Evolutionary conservation across 2,888 invertebrate species (phyloP).

Genomic region (Eumacrocentrus americanus): DNA sequence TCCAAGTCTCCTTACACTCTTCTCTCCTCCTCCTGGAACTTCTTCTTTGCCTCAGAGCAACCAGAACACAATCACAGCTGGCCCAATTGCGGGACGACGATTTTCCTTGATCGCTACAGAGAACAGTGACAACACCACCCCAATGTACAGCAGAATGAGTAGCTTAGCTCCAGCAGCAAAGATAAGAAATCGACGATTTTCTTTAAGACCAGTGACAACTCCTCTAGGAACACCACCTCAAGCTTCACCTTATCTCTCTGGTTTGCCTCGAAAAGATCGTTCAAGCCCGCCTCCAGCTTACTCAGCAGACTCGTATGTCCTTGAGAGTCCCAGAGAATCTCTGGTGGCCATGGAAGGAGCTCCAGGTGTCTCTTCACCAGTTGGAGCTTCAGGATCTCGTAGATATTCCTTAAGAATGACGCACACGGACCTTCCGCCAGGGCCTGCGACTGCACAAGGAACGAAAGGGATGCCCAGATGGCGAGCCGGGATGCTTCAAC

Average conservation of each 20-base stretch:
- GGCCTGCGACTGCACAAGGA: conserved; percentile 22
- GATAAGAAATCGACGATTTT: conserved; percentile 50
- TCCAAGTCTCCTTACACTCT: conserved; percentile 63
- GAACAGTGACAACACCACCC: conserved; percentile 40
- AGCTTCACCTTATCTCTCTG: conserved; percentile 43
- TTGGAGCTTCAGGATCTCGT: conserved; percentile 38
- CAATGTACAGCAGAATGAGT: conserved; percentile 41
- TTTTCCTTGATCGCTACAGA: conserved; percentile 49
- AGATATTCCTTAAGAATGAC: conserved; percentile 52
- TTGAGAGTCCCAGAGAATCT: conserved; percentile 51
- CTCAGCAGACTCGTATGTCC: conserved; percentile 43
- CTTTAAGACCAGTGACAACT: conserved; percentile 52
- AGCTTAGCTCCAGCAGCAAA: conserved; percentile 41
- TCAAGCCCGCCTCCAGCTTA: conserved; percentile 32
- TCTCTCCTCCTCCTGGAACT: conserved; percentile 53
- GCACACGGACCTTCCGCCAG: conserved; percentile 41
- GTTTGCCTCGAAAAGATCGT: conserved; percentile 16
- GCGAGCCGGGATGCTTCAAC: conserved; percentile 56
- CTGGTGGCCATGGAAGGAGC: conserved; percentile 50
- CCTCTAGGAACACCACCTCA: conserved; percentile 45
- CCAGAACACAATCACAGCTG: conserved; percentile 48
- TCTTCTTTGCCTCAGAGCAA: conserved; percentile 41
- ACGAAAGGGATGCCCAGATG: conserved; percentile 50
- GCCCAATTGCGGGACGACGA: conserved; percentile 36
- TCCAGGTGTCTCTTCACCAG: conserved; percentile 51